Base-by-base conservation (phyloP, 2,888 invertebrate species). In the Pseudococcus longispinus region DNA sequence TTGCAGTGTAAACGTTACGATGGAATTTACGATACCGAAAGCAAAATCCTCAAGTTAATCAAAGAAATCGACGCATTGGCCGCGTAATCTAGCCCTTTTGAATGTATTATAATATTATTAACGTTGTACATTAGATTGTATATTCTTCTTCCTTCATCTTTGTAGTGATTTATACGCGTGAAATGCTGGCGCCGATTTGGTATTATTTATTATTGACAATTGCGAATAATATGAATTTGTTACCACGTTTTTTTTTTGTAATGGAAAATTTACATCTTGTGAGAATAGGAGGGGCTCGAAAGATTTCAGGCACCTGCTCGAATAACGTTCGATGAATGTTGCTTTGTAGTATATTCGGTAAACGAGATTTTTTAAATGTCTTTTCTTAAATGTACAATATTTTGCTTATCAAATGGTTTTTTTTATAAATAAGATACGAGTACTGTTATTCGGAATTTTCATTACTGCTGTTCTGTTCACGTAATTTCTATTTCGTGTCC, bases 1-100 rank as follows among this genome's bases (percentile, higher is more conserved):
- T 80, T 87, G 13, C 88, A 88, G 29, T 86, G 87, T 37, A 80
- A 88, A 32, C 74, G 70, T 20, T 88, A 87, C 44, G 84, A 86
- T 80, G 88, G 88, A 18, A 55, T 26, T 18, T 88, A 88, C 51
- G 87, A 85, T 46, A 87, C 88, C 20, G 88, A 88, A 60, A 82
- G 46, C 29, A 88, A 87, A 26, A 85, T 88, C 29, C 11, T 87
- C 0, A 84, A 87, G 44, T 87, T 88, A 46, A 88, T 88, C 37
- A 82, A 85, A 77, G 87, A 88, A 11, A 85, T 88, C 44, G 82
- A 88, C 70, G 84, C 88, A 3, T 87, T 87, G 37, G 83, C 87
- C 8, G 87, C 87, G 23, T 87, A 44, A 65, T 60, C 13, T 13
- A n/a, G n/a, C n/a, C n/a, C 13, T n/a, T 65, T 8, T 13, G 11